These are phyloP conservation scores for Solea senegalensis DNA, from an alignment of 2,113 vertebrate species.

Conservation along the genomic window DNA sequence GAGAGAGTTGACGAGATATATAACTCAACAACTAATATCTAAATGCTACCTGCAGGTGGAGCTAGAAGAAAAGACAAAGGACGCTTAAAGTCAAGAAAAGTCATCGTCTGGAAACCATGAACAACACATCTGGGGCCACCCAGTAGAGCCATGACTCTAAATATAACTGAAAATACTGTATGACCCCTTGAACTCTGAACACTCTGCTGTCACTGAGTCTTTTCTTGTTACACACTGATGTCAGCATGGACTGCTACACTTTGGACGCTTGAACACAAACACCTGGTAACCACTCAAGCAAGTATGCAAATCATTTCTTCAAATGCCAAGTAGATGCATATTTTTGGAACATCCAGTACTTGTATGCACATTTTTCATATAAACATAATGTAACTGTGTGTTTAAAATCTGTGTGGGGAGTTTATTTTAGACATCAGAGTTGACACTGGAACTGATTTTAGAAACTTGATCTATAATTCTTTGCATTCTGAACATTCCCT, in stretches of 20 bases:
- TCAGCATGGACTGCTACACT: neutral
- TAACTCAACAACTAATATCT: too few species aligned
- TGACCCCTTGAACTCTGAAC: too few species aligned
- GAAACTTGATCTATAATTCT: slow-evolving; percentile 37
- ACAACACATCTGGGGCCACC: too few species aligned
- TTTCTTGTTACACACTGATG: too few species aligned
- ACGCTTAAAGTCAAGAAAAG: too few species aligned
- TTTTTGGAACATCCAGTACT: neutral
- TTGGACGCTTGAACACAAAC: slow-evolving; percentile 16
- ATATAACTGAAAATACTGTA: too few species aligned
- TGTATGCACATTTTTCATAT: neutral
- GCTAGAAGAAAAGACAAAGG: too few species aligned
- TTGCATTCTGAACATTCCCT: slow-evolving; percentile 61
- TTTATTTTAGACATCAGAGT: neutral
- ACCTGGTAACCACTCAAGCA: slow-evolving; percentile 20
- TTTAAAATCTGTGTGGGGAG: neutral
- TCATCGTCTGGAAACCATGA: too few species aligned
- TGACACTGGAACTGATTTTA: neutral
- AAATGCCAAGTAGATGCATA: neutral
- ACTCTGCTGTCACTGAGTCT: too few species aligned
- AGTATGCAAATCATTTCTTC: slow-evolving; percentile 40
- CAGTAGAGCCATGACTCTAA: too few species aligned
- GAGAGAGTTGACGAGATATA: too few species aligned
- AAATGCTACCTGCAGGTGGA: too few species aligned
- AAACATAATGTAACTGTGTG: slow-evolving; percentile 20